Evolutionary conservation across 2,113 vertebrate genomes (phyloP).

Genomic region (Pedetes capensis): DNA sequence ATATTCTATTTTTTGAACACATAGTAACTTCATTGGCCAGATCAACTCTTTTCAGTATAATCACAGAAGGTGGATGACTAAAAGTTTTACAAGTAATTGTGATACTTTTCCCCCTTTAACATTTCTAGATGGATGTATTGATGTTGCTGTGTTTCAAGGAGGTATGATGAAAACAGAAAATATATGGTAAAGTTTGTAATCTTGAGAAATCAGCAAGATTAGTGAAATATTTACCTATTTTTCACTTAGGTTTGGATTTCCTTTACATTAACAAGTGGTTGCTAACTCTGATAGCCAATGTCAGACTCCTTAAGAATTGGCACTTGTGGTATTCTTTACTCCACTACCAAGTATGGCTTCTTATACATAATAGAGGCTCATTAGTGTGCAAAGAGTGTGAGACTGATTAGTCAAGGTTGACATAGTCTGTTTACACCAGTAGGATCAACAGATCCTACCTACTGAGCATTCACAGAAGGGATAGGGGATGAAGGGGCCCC

Average conservation of each 20-base stretch:
- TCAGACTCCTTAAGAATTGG: background rate
- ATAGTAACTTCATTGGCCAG: conserved; percentile 59
- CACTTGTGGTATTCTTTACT: background rate
- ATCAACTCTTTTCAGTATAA: conserved; percentile 66
- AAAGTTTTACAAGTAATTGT: conserved; percentile 60
- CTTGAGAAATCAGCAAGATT: background rate
- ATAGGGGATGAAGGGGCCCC: background rate
- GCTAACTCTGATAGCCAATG: background rate
- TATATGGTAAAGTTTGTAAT: background rate
- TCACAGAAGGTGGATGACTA: conserved; percentile 59
- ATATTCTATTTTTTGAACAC: conserved; percentile 52
- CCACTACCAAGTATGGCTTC: background rate
- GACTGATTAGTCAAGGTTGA: background rate
- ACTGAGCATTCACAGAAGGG: background rate
- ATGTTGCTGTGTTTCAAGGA: conserved; percentile 58
- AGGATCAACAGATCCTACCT: background rate
- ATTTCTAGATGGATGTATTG: conserved; percentile 67
- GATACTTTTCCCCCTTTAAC: conserved; percentile 67
- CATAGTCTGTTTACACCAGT: background rate
- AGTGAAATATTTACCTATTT: background rate
- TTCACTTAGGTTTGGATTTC: background rate
- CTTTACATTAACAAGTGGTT: background rate
- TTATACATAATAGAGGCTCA: background rate
- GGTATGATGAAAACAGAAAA: conserved; percentile 68
- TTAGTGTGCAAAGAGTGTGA: background rate